Evolutionary conservation across 2,797 vertebrate genomes (phyloP), one percentile per base, ranked within the genome.

Genomic region (Falco naumanni): DNA sequence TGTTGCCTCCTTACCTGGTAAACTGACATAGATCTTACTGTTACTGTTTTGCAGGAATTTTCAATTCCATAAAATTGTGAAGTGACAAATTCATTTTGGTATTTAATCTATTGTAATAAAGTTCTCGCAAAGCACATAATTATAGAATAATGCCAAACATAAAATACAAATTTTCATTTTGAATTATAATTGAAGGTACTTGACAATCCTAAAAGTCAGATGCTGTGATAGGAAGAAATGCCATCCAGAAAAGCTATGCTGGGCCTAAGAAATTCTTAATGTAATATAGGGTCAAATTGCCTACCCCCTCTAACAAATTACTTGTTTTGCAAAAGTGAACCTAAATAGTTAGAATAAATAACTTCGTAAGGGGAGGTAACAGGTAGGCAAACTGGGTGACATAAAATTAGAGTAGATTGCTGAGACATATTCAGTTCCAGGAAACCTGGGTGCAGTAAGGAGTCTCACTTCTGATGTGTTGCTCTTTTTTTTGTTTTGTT

Each of bases 1-100:
- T 47, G 14, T 5, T 54, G 16, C 26, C 2, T 81, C 11, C 7
- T 57, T 51, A 59, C 20, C 13, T 47, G 29, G 8, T 37, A 60
- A 31, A 63, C 4, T 63, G 17, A 5, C 37, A 22, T 14, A 6
- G 26, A 66, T 6, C 2, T 82, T 34, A 39, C 5, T 22, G 5
- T 4, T 63, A 5, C 2, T 0, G 0, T n/a, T 63, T 51, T 68
- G n/a, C 4, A 39, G 78, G 5, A 1, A 3, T 54, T 79, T 85
- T 79, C 28, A 57, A 2, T 79, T 88, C 16, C 48, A 34, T 56
- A 65, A 68, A 84, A 20, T 37, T 28, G 3, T 15, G 33, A 87
- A 48, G 11, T 10, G 37, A 34, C 18, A 26, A 31, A 34, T 68
- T 83, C 8, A 31, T 81, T 72, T 70, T 60, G 56, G 31, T 41